These are phyloP conservation scores for Orchestes rusci DNA, from an alignment of 2,888 invertebrate genomes.

Conservation along the genomic window DNA sequence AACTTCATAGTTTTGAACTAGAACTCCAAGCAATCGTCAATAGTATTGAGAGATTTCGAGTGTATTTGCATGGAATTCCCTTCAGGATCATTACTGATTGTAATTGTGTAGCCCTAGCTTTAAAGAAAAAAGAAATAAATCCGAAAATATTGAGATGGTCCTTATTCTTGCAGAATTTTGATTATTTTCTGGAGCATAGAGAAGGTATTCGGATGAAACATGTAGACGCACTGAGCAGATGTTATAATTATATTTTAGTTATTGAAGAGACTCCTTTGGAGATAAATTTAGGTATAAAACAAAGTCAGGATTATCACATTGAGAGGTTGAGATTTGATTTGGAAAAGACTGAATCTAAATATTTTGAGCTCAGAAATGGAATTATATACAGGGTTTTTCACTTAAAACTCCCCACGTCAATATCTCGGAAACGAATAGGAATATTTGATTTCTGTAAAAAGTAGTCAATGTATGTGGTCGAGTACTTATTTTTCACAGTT, in stretches of 20 bases:
- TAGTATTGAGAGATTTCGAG: not conserved
- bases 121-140: constrained; percentile 19
- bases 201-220: constrained; percentile 16
- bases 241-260: constrained; percentile 15
- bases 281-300: constrained; percentile 11
- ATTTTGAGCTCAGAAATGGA: constrained; percentile 9
- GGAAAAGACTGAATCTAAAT: not conserved
- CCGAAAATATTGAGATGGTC: constrained; percentile 21
- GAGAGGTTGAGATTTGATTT: constrained; percentile 3
- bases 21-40: constrained; percentile 1
- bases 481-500: no score
- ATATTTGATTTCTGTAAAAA: no score
- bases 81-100: constrained; percentile 25
- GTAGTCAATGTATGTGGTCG: no score
- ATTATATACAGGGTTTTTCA: no score
- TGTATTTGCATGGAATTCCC: constrained; percentile 18
- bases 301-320: constrained; percentile 12
- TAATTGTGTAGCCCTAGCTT: constrained; percentile 17
- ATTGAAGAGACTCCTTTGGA: constrained; percentile 18
- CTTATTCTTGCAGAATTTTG: constrained; percentile 17
- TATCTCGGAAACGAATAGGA: no score
- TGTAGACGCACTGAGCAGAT: constrained; percentile 20
- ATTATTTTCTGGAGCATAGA: constrained; percentile 25
- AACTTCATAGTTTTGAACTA: constrained; percentile 3
- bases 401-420: no score